phyloP scores from a whole-genome alignment of 2,888 invertebrate species.

The Trisateles emortualis region DNA sequence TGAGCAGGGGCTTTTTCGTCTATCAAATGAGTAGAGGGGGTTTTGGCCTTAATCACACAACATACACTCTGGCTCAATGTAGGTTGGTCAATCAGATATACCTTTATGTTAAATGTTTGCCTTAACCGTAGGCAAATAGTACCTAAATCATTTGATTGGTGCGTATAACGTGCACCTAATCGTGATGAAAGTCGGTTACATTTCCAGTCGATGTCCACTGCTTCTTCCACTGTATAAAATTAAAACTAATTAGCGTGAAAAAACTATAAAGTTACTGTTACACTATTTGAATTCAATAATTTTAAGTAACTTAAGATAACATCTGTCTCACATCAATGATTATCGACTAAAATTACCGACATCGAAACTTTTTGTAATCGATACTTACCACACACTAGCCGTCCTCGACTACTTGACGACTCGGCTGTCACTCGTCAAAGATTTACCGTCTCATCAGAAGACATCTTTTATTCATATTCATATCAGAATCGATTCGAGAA shows the following conservation, averaged over 20 bases:
- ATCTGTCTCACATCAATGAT: neutral
- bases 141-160: no score
- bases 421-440: constrained; percentile 57
- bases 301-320: neutral
- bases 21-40: no score
- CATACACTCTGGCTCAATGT: no score
- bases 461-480: constrained; percentile 74
- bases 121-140: no score
- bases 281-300: neutral
- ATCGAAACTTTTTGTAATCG: constrained; percentile 27
- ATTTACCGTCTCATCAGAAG: constrained; percentile 64
- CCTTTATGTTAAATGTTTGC: no score
- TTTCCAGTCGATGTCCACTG: no score
- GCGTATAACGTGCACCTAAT: no score
- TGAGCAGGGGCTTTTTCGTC: no score
- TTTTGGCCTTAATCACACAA: no score
- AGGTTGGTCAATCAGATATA: no score
- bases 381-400: constrained; percentile 24
- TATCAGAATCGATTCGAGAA: constrained; percentile 50
- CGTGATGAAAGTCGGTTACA: no score
- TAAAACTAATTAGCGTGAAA: neutral
- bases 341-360: constrained; percentile 7
- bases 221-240: neutral
- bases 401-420: constrained; percentile 42
- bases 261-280: neutral